These are phyloP conservation scores for Berghia stephanieae DNA, from an alignment of 1,140 invertebrate species.

Conservation along the genomic window DNA sequence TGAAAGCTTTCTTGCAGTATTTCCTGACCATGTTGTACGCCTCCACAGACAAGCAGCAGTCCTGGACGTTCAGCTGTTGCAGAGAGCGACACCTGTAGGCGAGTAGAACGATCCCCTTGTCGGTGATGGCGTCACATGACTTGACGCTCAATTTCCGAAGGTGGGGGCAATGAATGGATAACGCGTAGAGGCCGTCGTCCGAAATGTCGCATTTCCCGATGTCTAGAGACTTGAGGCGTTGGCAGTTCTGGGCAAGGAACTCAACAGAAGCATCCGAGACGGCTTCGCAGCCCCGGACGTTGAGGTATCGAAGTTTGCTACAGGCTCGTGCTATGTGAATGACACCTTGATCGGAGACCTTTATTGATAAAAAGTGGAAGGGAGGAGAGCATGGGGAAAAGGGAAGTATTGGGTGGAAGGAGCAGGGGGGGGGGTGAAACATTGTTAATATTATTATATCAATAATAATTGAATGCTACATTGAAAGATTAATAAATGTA, in stretches of 20 bases:
- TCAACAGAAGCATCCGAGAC: constrained; percentile 89
- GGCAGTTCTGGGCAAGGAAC: constrained; percentile 83
- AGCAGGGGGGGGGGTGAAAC: not conserved
- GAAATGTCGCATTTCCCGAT: constrained; percentile 93
- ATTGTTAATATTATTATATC: not conserved
- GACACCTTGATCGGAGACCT: constrained; percentile 89
- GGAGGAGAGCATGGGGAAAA: not conserved
- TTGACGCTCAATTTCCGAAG: constrained; percentile 88
- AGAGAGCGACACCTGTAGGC: constrained; percentile 84
- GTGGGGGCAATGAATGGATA: constrained; percentile 89
- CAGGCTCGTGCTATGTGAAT: constrained; percentile 87
- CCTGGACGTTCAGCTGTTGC: constrained; percentile 90
- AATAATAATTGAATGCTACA: too few species aligned
- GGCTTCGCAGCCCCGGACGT: constrained; percentile 89
- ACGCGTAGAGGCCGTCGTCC: constrained; percentile 82
- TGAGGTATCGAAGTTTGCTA: constrained; percentile 88
- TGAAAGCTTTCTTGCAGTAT: constrained; percentile 89
- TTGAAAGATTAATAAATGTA: not conserved
- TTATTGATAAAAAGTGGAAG: not conserved
- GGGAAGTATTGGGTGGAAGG: not conserved
- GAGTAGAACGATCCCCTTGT: constrained; percentile 84
- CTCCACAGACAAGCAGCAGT: constrained; percentile 82
- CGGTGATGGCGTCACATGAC: constrained; percentile 88
- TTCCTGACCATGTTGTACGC: constrained; percentile 90
- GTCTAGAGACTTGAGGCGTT: constrained; percentile 83